Percentiles rank a stretch among this genome's conserved stretches.
Conservation (phyloP, 2,797 vertebrate genomes). For the Microctenopoma lineatum region DNA sequence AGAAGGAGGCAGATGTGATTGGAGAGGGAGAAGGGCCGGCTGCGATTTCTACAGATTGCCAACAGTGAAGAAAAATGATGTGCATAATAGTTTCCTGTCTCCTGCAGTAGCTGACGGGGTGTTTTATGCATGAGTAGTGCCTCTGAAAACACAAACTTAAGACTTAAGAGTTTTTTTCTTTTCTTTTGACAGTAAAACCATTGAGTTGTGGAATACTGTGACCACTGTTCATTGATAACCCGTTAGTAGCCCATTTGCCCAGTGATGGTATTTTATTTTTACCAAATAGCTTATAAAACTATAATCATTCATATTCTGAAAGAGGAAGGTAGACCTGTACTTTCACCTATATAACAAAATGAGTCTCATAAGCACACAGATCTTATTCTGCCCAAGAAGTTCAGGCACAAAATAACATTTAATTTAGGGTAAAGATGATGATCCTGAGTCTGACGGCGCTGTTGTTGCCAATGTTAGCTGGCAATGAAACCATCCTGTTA, state of each 20-base stretch:
- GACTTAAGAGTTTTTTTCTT: slow-evolving; percentile 16
- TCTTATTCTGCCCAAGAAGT: too few relatives aligned
- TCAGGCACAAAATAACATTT: too few relatives aligned
- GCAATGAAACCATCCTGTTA: neutral
- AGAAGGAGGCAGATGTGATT: slow-evolving; percentile 42
- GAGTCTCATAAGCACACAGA: too few relatives aligned
- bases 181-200: slow-evolving; percentile 41
- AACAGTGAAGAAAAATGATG: slow-evolving; percentile 71
- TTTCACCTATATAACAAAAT: too few relatives aligned
- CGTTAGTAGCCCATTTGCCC: slow-evolving; percentile 6
- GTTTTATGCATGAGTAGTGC: slow-evolving; percentile 50
- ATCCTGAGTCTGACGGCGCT: too few relatives aligned
- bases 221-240: slow-evolving; percentile 34
- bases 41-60: slow-evolving; percentile 57
- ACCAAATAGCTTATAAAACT: neutral
- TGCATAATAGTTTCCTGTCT: slow-evolving; percentile 70
- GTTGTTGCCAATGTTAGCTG: too few relatives aligned
- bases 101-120: slow-evolving; percentile 67
- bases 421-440: too few relatives aligned
- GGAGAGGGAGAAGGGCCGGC: slow-evolving; percentile 7
- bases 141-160: slow-evolving; percentile 43
- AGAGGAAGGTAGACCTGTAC: too few relatives aligned
- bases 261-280: neutral
- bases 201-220: slow-evolving; percentile 38
- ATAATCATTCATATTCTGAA: too few relatives aligned